These are phyloP conservation scores for Drosophila pachea DNA, from an alignment of 1,140 invertebrate genomes.

Conservation along the genomic window DNA sequence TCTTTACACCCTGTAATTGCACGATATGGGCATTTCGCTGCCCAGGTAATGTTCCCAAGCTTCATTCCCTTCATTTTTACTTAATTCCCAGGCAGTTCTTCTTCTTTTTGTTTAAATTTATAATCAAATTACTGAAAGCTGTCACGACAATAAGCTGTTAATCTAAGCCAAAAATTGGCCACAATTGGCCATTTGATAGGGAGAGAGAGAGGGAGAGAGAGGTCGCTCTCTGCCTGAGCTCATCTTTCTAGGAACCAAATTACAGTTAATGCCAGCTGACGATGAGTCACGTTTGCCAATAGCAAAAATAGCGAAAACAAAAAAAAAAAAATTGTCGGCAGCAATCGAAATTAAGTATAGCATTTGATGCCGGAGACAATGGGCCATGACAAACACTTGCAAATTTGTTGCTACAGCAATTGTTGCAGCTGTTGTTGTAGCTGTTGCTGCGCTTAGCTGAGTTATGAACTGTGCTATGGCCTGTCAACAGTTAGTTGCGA, in stretches of 20 bases:
- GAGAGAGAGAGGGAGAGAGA: background rate
- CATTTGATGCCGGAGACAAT: conserved; percentile 30
- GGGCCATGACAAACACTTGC: conserved; percentile 35
- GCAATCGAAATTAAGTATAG: conserved; percentile 22
- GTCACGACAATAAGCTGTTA: conserved; percentile 38
- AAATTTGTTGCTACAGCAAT: background rate
- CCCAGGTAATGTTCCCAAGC: too few species aligned
- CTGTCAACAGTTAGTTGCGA: conserved; percentile 58
- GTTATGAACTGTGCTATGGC: conserved; percentile 32
- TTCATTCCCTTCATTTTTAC: too few species aligned
- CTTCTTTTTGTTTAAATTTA: too few species aligned
- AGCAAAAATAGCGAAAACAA: background rate
- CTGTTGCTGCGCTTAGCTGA: conserved; percentile 41
- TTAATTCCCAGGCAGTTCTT: too few species aligned
- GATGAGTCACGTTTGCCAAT: conserved; percentile 26
- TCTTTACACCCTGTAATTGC: too few species aligned
- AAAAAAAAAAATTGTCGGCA: conserved; percentile 3
- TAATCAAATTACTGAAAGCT: conserved; percentile 1
- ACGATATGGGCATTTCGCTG: too few species aligned
- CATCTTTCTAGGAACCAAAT: conserved; percentile 44
- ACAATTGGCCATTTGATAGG: conserved; percentile 36
- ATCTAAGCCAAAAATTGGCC: conserved; percentile 17
- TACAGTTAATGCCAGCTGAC: conserved; percentile 16
- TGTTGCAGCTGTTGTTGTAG: conserved; percentile 11
- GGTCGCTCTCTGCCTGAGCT: conserved; percentile 20